phyloP scores from a whole-genome alignment of 2,888 invertebrate species.

The Andrena flavipes region DNA sequence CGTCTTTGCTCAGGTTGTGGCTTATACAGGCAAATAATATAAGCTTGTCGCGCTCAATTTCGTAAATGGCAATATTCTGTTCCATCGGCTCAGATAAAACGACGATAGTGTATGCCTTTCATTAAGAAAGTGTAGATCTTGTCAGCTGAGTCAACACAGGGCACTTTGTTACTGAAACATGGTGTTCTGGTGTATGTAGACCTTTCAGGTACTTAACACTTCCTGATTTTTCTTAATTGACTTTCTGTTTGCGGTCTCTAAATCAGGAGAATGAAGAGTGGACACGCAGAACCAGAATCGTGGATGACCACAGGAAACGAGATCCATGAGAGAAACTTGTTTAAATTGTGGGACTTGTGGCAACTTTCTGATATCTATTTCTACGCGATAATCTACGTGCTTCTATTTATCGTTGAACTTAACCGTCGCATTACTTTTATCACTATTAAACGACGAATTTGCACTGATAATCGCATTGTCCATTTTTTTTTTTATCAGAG shows the following conservation, averaged over 20 bases:
- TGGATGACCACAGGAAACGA: conserved; percentile 43
- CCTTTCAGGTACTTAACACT: not conserved
- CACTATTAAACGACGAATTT: too few species aligned
- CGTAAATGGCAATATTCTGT: conserved; percentile 6
- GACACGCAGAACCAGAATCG: conserved; percentile 1
- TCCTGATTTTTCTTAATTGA: not conserved
- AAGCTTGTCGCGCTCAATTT: not conserved
- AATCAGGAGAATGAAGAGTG: conserved; percentile 1
- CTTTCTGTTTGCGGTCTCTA: not conserved
- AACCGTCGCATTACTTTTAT: too few species aligned
- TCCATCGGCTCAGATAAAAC: conserved; percentile 2
- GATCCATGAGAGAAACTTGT: conserved; percentile 43
- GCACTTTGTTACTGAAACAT: not conserved
- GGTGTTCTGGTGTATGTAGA: not conserved
- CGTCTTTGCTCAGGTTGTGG: not conserved
- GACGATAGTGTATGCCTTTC: not conserved
- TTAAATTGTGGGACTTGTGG: conserved; percentile 1
- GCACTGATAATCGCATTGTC: too few species aligned
- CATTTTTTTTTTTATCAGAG: not conserved
- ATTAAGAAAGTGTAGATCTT: conserved; percentile 13
- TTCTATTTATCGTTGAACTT: not conserved
- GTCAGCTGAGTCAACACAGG: conserved; percentile 46
- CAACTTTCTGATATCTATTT: conserved; percentile 33
- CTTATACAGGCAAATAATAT: not conserved
- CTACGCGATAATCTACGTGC: not conserved